Percentiles rank a stretch among this genome's conserved stretches.
These are phyloP conservation scores for Cacoxenus indagator DNA, from an alignment of 2,888 invertebrate genomes.

Conservation along the genomic window DNA sequence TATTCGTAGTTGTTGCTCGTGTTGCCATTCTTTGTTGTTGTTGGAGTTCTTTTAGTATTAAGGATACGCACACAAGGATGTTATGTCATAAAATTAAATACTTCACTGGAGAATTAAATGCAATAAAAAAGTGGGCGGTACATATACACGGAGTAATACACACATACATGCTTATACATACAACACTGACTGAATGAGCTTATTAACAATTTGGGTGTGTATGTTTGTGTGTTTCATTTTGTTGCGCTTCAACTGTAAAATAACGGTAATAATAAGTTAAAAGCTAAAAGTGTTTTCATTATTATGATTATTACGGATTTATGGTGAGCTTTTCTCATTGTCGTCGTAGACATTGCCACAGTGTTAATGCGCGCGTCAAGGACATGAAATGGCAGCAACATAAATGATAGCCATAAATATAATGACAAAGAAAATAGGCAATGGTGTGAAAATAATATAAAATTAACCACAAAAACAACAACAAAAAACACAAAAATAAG, in stretches of 20 bases:
- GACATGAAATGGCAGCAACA: not conserved
- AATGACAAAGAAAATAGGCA: not conserved
- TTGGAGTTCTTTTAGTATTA: slow-evolving; percentile 28
- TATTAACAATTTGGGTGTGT: not conserved
- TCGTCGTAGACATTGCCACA: not conserved
- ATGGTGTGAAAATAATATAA: not conserved
- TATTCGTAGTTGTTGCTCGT: slow-evolving; percentile 53
- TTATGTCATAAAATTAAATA: slow-evolving; percentile 66
- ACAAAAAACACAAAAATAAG: not conserved
- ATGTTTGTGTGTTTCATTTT: not conserved
- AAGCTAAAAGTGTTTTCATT: slow-evolving; percentile 60
- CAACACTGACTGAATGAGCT: slow-evolving; percentile 4
- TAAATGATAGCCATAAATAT: slow-evolving; percentile 41
- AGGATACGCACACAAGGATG: slow-evolving; percentile 51
- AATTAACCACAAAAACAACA: not conserved
- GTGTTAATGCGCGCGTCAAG: slow-evolving; percentile 5
- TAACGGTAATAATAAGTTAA: slow-evolving; percentile 61
- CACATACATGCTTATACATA: slow-evolving; percentile 1
- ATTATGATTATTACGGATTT: slow-evolving; percentile 56
- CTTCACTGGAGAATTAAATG: slow-evolving; percentile 64
- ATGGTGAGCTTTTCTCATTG: slow-evolving; percentile 27
- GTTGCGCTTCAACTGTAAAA: slow-evolving; percentile 38
- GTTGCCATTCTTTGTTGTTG: slow-evolving; percentile 21
- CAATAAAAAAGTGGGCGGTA: slow-evolving; percentile 58
- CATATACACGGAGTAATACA: slow-evolving; percentile 38